Base-by-base conservation (phyloP, 2,113 vertebrate species). In the Brevimyrus niger region DNA sequence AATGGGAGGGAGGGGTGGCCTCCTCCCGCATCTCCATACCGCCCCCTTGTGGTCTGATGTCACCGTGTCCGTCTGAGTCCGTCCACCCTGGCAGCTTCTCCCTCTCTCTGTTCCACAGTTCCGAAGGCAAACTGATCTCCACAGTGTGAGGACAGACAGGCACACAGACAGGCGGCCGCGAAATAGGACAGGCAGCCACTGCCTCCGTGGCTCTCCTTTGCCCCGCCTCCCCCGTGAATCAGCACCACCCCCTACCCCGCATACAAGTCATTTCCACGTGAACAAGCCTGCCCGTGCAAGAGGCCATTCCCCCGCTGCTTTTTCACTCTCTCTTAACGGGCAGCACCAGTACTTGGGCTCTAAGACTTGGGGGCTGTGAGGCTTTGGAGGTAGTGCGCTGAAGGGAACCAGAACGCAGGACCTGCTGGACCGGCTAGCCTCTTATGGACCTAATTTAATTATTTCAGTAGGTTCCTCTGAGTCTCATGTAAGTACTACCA, bases 71-170 rank as follows among this genome's bases (percentile, higher is more conserved):
- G 50, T 85, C 47, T 88, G 91, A 91, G 90, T 87, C 86, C 90
- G 90, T 89, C 88, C 92, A 89, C 89, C 92, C 94, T 92, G 95
- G 96, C 96, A 96, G 95, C 94, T 91, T 96, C 93, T 95, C 90
- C 94, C 95, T 96, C 95, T 98, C 95, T 97, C 85, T 97, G 95
- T 97, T 96, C 93, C 96, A 88, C 98, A 99, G 98, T 82, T 96
- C 97, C 95, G 98, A 97, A 91, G 96, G 97, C 95, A 98, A 98
- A 93, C 97, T 99, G 97, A 98, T 99, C 95, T 99, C 98, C 61
- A 99, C 98, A 93, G 98, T 99, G 96, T 99, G 98, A 99, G 96
- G 96, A 91, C 91, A 93, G 94, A 95, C 92, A 93, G 88, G 93
- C 91, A 92, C 91, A 92, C 91, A 92, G 91, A 92, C 89, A 94